Percentiles rank a stretch among this genome's conserved stretches.
Conservation (phyloP, 2,113 vertebrate genomes). For the Acanthochromis polyacanthus region DNA sequence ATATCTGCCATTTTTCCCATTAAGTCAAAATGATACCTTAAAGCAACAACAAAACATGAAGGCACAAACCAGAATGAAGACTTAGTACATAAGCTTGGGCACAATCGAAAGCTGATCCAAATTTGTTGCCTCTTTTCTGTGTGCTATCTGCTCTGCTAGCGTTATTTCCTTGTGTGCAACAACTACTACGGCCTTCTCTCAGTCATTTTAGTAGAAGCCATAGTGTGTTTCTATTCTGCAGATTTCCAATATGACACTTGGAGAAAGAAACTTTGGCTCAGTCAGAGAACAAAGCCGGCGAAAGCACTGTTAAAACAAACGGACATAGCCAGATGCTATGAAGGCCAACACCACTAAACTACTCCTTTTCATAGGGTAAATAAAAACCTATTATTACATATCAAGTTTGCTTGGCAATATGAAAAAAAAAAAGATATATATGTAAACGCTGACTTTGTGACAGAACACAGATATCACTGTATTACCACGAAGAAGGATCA, state of each 20-base stretch:
- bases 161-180: constrained; percentile 61
- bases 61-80: constrained; percentile 20
- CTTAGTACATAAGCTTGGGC: neutral
- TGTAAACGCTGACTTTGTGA: constrained; percentile 52
- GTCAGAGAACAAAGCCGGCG: constrained; percentile 42
- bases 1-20: constrained; percentile 15
- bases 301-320: constrained; percentile 56
- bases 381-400: constrained; percentile 73
- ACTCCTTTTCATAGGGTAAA: constrained; percentile 53
- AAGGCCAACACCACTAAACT: constrained; percentile 71
- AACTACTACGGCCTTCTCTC: constrained; percentile 70
- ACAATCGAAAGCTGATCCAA: constrained; percentile 56
- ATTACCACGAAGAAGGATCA: constrained; percentile 67
- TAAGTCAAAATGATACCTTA: constrained; percentile 22
- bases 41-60: constrained; percentile 25
- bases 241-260: constrained; percentile 58
- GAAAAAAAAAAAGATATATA: constrained; percentile 18
- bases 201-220: constrained; percentile 63
- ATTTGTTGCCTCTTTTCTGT: constrained; percentile 43
- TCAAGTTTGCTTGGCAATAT: constrained; percentile 76
- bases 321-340: constrained; percentile 57
- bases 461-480: constrained; percentile 66
- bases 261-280: constrained; percentile 60
- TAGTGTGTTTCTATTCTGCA: constrained; percentile 61
- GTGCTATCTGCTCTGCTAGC: constrained; percentile 28